Evolutionary conservation across 2,797 vertebrate genomes (phyloP).

Genomic region (Lepus oiostolus): DNA sequence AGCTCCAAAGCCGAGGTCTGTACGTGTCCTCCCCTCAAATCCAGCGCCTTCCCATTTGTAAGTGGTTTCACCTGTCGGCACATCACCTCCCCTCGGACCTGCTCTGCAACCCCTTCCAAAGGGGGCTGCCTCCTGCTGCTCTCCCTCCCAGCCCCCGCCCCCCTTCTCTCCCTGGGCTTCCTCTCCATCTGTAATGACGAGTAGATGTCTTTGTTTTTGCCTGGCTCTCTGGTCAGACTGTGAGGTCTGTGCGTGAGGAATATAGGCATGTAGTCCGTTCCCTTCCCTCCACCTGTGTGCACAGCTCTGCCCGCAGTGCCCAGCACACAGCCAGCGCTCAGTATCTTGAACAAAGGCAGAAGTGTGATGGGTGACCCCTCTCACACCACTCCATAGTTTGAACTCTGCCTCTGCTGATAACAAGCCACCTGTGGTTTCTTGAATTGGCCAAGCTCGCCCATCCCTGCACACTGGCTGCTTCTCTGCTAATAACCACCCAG

Average conservation of each 20-base stretch:
- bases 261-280: not conserved
- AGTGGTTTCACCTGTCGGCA: not conserved
- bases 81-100: not conserved
- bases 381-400: not conserved
- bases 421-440: not conserved
- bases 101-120: not conserved
- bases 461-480: not conserved
- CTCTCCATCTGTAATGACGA: not conserved
- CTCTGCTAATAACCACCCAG: not conserved
- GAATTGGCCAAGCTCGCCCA: not conserved
- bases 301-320: not conserved
- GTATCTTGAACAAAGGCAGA: not conserved
- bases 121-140: not conserved
- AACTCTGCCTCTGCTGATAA: not conserved
- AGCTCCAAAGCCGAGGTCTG: not conserved
- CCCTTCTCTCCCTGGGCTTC: not conserved
- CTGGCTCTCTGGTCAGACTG: not conserved
- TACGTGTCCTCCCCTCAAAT: not conserved
- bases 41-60: not conserved
- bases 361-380: not conserved
- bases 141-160: not conserved
- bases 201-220: not conserved
- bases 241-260: not conserved
- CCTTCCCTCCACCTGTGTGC: accelerated
- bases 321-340: not conserved